Evolutionary conservation across 2,113 vertebrate species (phyloP), one percentile per base, ranked within the genome.

Genomic region (Triplophysa tibetana): DNA sequence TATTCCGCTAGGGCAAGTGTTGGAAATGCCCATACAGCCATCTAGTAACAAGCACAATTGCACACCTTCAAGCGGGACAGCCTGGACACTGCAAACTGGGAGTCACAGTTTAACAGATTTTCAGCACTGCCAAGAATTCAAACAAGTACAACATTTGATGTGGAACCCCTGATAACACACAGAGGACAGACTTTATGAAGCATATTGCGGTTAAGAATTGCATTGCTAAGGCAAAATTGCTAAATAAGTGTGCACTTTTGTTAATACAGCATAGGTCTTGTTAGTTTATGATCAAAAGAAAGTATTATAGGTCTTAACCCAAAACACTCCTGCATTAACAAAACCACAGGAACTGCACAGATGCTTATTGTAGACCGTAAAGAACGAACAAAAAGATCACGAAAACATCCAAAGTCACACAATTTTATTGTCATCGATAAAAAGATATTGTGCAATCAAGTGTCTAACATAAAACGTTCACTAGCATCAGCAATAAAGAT

Each of bases 401-500:
- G n/a, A 60, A 75, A 70, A 70, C 45, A 21, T 69, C 38, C 64
- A 76, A 81, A 76, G 58, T 80, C 69, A 79, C 60, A 81, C 21
- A 54, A 41, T 21, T 82, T 81, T 82, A 82, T 77, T 82, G 65
- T 62, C 19, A 64, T 19, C 23, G 56, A 60, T 56, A 82, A 64
- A 82, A 77, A 82, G 63, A 77, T 69, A 69, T 14, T 41, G 19
- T 77, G 67, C 66, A 65, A 45, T 52, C 14, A 21, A 75, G 63
- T 73, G 29, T 65, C 80, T 10, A 72, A 45, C 58, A 72, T 68
- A 67, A 62, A 50, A 69, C 45, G 4, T 19, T 68, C 6, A 61
- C 45, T 29, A 33, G 29, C 45, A 65, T 29, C 38, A 77, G 70
- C 69, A 41, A 75, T 41, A 65, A n/a, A 77, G 17, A 56, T 17